These are phyloP conservation scores for Malacosoma neustria DNA, from an alignment of 2,888 invertebrate genomes.

Conservation along the genomic window DNA sequence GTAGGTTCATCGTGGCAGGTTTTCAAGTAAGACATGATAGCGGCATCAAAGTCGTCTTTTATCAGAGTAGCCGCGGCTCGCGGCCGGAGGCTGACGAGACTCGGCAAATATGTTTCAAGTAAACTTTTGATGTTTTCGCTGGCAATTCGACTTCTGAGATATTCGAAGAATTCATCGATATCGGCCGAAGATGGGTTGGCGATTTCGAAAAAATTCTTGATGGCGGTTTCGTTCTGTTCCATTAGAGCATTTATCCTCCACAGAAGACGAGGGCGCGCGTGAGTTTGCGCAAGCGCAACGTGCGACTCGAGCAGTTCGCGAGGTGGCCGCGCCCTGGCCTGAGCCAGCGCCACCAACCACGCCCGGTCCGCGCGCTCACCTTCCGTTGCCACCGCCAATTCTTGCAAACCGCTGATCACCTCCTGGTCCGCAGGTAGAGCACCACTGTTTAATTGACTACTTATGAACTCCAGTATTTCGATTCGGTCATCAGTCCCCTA, in stretches of 20 bases:
- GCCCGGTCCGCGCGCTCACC: slow-evolving; percentile 52
- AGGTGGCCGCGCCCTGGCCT: slow-evolving; percentile 15
- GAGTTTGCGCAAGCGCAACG: not conserved
- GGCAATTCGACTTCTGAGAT: slow-evolving; percentile 26
- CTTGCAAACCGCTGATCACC: slow-evolving; percentile 32
- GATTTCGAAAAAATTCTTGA: slow-evolving; percentile 42
- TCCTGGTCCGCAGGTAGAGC: slow-evolving; percentile 50
- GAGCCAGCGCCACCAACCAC: slow-evolving; percentile 40
- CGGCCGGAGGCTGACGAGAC: slow-evolving; percentile 38
- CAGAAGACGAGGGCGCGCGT: slow-evolving; percentile 35
- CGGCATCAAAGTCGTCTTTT: slow-evolving; percentile 27
- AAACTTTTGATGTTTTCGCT: slow-evolving; percentile 19
- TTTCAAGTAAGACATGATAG: slow-evolving; percentile 9
- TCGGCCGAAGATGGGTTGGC: slow-evolving; percentile 35
- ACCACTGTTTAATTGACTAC: slow-evolving; percentile 45
- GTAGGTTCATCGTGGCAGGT: slow-evolving; percentile 14
- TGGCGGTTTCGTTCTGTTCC: slow-evolving; percentile 28
- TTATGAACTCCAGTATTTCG: slow-evolving; percentile 55
- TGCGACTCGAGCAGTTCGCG: slow-evolving; percentile 12
- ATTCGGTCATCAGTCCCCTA: slow-evolving; percentile 46
- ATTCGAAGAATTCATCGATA: slow-evolving; percentile 52
- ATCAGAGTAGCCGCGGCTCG: slow-evolving; percentile 42
- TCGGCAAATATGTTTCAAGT: slow-evolving; percentile 27
- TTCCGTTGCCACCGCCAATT: slow-evolving; percentile 28
- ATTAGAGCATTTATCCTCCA: slow-evolving; percentile 40